Conservation (phyloP, 2,797 vertebrate genomes). For the Labroides dimidiatus region DNA sequence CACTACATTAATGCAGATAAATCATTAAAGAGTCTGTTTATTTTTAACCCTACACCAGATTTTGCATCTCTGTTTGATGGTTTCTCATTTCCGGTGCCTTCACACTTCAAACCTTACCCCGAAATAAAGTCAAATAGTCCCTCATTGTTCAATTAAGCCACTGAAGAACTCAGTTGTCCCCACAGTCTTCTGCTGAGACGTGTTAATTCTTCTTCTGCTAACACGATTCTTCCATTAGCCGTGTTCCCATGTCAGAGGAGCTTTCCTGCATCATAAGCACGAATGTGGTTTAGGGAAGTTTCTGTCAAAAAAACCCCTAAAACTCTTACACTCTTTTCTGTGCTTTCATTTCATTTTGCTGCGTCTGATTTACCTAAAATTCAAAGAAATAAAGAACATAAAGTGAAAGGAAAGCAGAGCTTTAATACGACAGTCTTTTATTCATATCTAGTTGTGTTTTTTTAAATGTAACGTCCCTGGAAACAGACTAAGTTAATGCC, state of each 20-base stretch:
- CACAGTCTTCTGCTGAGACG: slow-evolving; percentile 1
- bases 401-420: slow-evolving; percentile 11
- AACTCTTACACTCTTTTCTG: not conserved
- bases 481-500: slow-evolving; percentile 45
- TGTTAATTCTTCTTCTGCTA: slow-evolving; percentile 4
- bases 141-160: slow-evolving; percentile 15
- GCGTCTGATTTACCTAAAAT: slow-evolving; percentile 1
- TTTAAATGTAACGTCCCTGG: slow-evolving; percentile 53
- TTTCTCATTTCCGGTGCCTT: not conserved
- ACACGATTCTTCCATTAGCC: slow-evolving; percentile 34
- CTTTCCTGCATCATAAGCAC: not conserved
- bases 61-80: not conserved
- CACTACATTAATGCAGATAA: slow-evolving; percentile 4
- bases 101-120: not conserved
- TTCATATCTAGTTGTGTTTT: slow-evolving; percentile 50
- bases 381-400: slow-evolving; percentile 16
- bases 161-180: slow-evolving; percentile 7
- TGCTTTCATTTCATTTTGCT: slow-evolving; percentile 1
- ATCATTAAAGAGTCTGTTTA: slow-evolving; percentile 2
- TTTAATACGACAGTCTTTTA: slow-evolving; percentile 29
- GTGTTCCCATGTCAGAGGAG: slow-evolving; percentile 24
- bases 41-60: slow-evolving; percentile 9
- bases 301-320: not conserved
- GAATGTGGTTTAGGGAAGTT: slow-evolving; percentile 14
- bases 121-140: not conserved